Evolutionary conservation across 2,113 vertebrate genomes (phyloP).

Genomic region (Excalfactoria chinensis): DNA sequence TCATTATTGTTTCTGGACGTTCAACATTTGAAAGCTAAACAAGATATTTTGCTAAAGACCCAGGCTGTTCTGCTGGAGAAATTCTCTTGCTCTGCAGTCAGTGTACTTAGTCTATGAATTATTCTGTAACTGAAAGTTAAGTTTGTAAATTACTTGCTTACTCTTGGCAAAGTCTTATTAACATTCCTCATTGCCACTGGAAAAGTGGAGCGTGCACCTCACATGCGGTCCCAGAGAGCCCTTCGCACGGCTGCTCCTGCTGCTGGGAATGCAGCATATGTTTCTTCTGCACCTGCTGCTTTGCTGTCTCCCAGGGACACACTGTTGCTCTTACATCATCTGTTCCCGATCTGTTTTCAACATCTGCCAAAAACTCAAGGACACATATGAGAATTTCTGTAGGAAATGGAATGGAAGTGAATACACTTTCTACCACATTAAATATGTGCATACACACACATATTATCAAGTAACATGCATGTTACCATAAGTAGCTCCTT

Average conservation of each 20-base stretch:
- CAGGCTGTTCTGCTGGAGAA: background rate
- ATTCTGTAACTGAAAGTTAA: constrained; percentile 25
- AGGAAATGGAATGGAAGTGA: background rate
- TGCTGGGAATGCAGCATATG: constrained; percentile 46
- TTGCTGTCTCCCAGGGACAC: constrained; percentile 5
- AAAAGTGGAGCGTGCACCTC: constrained; percentile 7
- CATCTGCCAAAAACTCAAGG: constrained; percentile 44
- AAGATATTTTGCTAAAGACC: background rate
- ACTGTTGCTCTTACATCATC: constrained; percentile 48
- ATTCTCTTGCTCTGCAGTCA: background rate
- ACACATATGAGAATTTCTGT: background rate
- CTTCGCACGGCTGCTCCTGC: background rate
- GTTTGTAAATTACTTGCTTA: constrained; percentile 29
- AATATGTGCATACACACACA: background rate
- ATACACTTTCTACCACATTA: background rate
- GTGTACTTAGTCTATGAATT: background rate
- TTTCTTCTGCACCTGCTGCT: constrained; percentile 61
- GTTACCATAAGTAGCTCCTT: background rate
- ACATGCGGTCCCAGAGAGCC: background rate
- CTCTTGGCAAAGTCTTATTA: background rate
- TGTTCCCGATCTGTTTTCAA: constrained; percentile 38
- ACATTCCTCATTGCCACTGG: background rate
- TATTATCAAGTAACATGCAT: background rate
- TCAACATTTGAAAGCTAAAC: background rate
- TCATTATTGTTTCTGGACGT: background rate